These are phyloP conservation scores for Pseudochirops corinnae DNA, from an alignment of 2,797 vertebrate species.

Conservation along the genomic window DNA sequence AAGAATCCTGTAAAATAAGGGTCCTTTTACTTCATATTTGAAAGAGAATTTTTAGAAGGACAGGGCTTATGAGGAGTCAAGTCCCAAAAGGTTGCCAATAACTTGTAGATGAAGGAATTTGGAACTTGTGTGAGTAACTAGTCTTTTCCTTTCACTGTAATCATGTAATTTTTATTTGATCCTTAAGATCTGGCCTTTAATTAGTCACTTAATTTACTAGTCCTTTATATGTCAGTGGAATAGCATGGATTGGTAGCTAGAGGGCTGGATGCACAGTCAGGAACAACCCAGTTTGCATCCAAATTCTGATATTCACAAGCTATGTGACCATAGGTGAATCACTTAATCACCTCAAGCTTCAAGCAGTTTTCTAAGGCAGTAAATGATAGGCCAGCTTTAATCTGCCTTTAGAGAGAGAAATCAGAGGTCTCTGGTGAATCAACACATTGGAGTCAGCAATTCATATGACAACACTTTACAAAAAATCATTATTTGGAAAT, in stretches of 20 bases:
- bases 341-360: rapidly evolving
- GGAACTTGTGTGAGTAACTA: too few relatives aligned
- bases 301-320: background rate
- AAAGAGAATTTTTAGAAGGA: slow-evolving; percentile 13
- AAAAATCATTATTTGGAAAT: background rate
- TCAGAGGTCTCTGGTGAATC: background rate
- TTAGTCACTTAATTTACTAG: slow-evolving; percentile 7
- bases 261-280: background rate
- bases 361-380: background rate
- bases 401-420: background rate
- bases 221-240: background rate
- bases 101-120: background rate
- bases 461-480: background rate
- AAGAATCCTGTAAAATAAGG: background rate
- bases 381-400: background rate
- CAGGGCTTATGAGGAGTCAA: background rate
- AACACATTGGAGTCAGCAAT: background rate
- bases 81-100: background rate
- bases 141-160: background rate
- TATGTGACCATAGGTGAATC: background rate
- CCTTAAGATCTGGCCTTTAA: background rate
- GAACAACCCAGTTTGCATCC: background rate
- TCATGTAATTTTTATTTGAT: slow-evolving; percentile 16
- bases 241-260: background rate
- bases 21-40: background rate